A percentile compares a stretch with the other conserved stretches of the same genome.
Conservation (phyloP, 2,797 vertebrate genomes). For the Anniella stebbinsi region DNA sequence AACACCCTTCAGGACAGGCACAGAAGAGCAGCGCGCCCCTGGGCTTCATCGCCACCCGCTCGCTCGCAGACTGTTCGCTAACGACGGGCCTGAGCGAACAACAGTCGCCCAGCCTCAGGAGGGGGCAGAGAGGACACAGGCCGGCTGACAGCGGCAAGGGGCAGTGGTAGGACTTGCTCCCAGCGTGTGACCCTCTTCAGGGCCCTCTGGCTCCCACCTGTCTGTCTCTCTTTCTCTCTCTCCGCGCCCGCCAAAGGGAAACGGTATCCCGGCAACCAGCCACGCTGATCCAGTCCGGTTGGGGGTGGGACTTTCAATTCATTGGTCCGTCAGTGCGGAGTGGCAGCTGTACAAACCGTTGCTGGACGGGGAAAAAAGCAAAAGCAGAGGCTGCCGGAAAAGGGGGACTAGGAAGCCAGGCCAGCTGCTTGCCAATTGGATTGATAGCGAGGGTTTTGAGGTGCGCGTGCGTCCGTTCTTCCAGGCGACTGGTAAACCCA, state of each 20-base stretch:
- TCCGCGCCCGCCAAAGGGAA: no score
- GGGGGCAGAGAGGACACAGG: neutral
- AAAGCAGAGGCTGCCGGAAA: neutral
- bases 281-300: neutral
- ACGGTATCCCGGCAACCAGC: conserved; percentile 27
- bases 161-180: no score
- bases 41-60: neutral
- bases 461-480: neutral
- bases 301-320: neutral
- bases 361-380: neutral
- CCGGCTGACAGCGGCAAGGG: neutral
- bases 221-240: no score
- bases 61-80: neutral
- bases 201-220: neutral
- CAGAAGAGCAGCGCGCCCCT: neutral
- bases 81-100: neutral
- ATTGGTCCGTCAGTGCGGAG: neutral
- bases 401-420: neutral
- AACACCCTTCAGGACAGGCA: neutral
- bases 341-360: neutral
- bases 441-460: no score
- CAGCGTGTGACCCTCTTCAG: neutral
- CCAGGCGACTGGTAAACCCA: neutral
- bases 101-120: neutral
- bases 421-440: neutral